phyloP scores from a whole-genome alignment of 2,113 vertebrate genomes.

The Taxidea taxus region DNA sequence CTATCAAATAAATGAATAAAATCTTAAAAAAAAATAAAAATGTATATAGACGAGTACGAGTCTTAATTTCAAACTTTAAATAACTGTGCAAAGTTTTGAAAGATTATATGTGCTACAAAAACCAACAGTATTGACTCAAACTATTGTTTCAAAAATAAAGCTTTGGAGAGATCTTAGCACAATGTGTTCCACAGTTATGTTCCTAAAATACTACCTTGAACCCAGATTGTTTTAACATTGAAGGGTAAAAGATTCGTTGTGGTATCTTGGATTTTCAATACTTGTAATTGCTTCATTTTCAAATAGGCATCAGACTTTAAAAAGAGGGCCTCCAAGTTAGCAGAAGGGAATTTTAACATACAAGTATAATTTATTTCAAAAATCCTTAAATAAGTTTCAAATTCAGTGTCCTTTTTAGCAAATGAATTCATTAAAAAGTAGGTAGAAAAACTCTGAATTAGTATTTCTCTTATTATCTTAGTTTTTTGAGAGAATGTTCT shows the following conservation, averaged over 20 bases:
- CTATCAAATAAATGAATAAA: not conserved
- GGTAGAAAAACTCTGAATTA: not conserved
- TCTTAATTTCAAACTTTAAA: not conserved
- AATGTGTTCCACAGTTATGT: not conserved
- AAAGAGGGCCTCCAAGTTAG: not conserved
- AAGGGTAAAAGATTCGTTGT: not conserved
- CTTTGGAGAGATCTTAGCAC: not conserved
- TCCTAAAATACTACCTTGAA: not conserved
- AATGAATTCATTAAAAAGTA: not conserved
- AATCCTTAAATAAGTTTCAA: not conserved
- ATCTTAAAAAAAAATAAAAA: not conserved
- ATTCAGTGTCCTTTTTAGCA: not conserved
- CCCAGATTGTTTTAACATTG: not conserved
- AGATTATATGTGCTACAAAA: not conserved
- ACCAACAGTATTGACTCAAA: not conserved
- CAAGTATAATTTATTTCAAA: not conserved
- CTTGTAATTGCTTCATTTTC: not conserved
- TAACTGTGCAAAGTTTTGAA: not conserved
- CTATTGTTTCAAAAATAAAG: not conserved
- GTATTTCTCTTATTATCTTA: not conserved
- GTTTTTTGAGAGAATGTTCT: not conserved
- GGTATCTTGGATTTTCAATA: not conserved
- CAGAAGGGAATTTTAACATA: not conserved
- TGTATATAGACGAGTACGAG: not conserved
- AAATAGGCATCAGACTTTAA: not conserved